Conservation (phyloP, 2,797 vertebrate genomes). For the Peromyscus melanophrys region DNA sequence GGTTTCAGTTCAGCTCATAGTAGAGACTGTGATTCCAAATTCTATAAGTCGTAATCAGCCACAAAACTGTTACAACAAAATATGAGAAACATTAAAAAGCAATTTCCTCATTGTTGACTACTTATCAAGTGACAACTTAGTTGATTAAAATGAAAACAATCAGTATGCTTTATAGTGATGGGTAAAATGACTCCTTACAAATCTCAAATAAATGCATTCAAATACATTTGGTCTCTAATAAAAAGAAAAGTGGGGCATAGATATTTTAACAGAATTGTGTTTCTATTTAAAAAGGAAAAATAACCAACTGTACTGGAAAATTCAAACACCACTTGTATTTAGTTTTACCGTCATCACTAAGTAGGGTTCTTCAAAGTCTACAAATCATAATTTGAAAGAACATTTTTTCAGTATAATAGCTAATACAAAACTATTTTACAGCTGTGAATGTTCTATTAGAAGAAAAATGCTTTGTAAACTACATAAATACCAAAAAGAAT, state of each 20-base stretch:
- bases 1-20: constrained; percentile 74
- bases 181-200: constrained; percentile 75
- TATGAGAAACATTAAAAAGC: constrained; percentile 84
- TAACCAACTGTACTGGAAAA: constrained; percentile 54
- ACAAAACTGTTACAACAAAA: constrained; percentile 81
- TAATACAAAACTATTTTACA: constrained; percentile 75
- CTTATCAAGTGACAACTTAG: constrained; percentile 84
- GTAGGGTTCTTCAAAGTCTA: constrained; percentile 71
- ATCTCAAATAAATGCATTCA: constrained; percentile 77
- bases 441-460: constrained; percentile 66
- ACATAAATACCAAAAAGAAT: constrained; percentile 69
- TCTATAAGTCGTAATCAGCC: constrained; percentile 79
- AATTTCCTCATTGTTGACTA: constrained; percentile 84
- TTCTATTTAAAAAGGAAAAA: constrained; percentile 71
- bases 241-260: constrained; percentile 5
- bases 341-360: constrained; percentile 62
- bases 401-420: constrained; percentile 63
- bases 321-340: constrained; percentile 68
- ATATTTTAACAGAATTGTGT: constrained; percentile 73
- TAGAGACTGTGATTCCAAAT: constrained; percentile 79
- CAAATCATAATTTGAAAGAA: constrained; percentile 77
- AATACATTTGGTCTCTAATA: constrained; percentile 74
- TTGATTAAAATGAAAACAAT: constrained; percentile 85
- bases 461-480: constrained; percentile 58
- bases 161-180: constrained; percentile 77